These are phyloP conservation scores for Ascaphus truei DNA, from an alignment of 2,113 vertebrate genomes.

Conservation along the genomic window DNA sequence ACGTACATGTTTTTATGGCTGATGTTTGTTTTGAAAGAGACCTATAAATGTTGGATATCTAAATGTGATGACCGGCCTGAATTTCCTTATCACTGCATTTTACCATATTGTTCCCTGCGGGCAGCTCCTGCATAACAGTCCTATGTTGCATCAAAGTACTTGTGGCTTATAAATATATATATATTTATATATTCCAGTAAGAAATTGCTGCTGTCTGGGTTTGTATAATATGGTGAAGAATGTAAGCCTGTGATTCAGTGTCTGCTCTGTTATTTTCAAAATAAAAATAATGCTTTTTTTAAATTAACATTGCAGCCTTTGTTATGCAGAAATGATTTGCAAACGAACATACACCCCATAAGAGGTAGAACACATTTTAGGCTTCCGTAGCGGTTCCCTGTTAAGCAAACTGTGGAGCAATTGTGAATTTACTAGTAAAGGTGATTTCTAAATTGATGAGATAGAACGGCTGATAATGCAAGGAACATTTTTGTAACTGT, in stretches of 20 bases:
- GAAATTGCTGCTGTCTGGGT: slow-evolving; percentile 36
- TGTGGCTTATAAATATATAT: slow-evolving; percentile 44
- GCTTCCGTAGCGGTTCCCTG: no score
- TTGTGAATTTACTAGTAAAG: no score
- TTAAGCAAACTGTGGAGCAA: no score
- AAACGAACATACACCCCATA: no score
- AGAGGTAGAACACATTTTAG: no score
- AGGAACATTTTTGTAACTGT: no score
- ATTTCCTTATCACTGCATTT: slow-evolving; percentile 8
- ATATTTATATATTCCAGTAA: neutral
- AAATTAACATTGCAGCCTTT: no score
- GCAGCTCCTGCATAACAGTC: slow-evolving; percentile 27
- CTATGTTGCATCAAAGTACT: slow-evolving; percentile 45
- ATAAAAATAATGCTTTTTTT: slow-evolving; percentile 58
- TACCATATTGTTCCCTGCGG: slow-evolving; percentile 13
- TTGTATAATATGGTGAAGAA: slow-evolving; percentile 36
- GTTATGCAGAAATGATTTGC: no score
- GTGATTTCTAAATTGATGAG: no score
- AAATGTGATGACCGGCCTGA: slow-evolving; percentile 32
- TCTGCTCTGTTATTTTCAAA: slow-evolving; percentile 53
- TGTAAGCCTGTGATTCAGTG: slow-evolving; percentile 45
- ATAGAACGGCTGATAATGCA: no score
- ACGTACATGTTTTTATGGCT: slow-evolving; percentile 38
- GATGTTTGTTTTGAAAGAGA: slow-evolving; percentile 3
- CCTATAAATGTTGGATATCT: slow-evolving; percentile 34